phyloP scores from a whole-genome alignment of 2,888 invertebrate species.

The Drosophila emarginata region DNA sequence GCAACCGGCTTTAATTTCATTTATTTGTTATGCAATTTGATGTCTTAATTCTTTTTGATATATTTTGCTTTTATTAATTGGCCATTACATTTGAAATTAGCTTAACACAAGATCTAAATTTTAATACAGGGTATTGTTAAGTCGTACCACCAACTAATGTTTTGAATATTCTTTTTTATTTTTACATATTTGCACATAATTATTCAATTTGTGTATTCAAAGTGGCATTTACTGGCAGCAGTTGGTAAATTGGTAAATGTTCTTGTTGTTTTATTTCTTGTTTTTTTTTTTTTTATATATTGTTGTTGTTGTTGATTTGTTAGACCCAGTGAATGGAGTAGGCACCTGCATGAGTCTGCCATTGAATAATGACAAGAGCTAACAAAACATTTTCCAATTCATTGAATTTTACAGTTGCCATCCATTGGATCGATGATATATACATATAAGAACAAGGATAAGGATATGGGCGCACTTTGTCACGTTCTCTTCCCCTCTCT shows the following conservation, averaged over 20 bases:
- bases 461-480: slow-evolving; percentile 45
- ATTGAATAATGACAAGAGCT: slow-evolving; percentile 70
- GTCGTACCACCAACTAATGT: neutral
- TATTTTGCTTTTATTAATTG: no score
- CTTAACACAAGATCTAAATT: no score
- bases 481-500: slow-evolving; percentile 49
- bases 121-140: neutral
- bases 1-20: no score
- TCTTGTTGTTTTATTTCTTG: slow-evolving; percentile 5
- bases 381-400: slow-evolving; percentile 79
- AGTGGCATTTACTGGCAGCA: slow-evolving; percentile 31
- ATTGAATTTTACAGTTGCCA: slow-evolving; percentile 77
- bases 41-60: no score
- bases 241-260: slow-evolving; percentile 19
- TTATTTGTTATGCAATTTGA: no score
- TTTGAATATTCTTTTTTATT: neutral
- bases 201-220: slow-evolving; percentile 63
- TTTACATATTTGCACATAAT: slow-evolving; percentile 55
- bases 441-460: slow-evolving; percentile 53
- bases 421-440: slow-evolving; percentile 55
- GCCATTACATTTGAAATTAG: no score
- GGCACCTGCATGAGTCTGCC: slow-evolving; percentile 63
- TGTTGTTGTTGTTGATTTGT: neutral
- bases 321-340: slow-evolving; percentile 13
- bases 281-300: slow-evolving; percentile 27